Percentiles rank a stretch among this genome's conserved stretches.
These are phyloP conservation scores for Tupaia tana DNA, from an alignment of 2,113 vertebrate genomes.

Conservation along the genomic window DNA sequence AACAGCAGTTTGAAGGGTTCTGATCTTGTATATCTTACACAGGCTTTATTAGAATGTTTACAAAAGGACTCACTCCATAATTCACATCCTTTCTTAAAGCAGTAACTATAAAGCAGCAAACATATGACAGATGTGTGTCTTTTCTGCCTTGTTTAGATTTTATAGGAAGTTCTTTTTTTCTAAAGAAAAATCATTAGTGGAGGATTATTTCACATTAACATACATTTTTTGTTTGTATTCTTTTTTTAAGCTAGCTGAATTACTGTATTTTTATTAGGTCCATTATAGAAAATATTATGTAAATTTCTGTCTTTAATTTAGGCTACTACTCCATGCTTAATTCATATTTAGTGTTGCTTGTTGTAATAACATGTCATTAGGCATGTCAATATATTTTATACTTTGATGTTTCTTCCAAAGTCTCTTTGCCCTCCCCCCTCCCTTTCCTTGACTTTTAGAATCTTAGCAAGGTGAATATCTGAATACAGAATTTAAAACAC, in stretches of 20 bases:
- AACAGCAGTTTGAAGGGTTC: constrained; percentile 66
- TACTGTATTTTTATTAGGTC: constrained; percentile 58
- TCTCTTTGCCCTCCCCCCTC: neutral
- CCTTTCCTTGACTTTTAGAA: neutral
- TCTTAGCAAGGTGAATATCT: constrained; percentile 33
- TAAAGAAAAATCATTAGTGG: constrained; percentile 66
- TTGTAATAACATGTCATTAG: constrained; percentile 61
- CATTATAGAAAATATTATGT: constrained; percentile 54
- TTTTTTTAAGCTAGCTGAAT: constrained; percentile 38
- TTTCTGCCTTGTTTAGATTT: constrained; percentile 71
- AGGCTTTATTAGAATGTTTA: constrained; percentile 77
- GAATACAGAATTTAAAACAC: neutral
- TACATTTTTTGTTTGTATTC: constrained; percentile 59
- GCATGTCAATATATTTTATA: constrained; percentile 62
- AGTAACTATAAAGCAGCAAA: constrained; percentile 72
- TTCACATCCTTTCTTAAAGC: constrained; percentile 70
- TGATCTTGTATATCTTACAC: constrained; percentile 65
- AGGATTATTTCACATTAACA: constrained; percentile 62
- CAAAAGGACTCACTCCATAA: constrained; percentile 73
- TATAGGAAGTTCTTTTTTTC: constrained; percentile 23
- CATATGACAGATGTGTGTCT: constrained; percentile 78
- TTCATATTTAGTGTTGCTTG: constrained; percentile 37
- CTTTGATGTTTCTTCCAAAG: constrained; percentile 33
- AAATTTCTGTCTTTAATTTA: constrained; percentile 71
- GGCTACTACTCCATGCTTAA: constrained; percentile 22